Evolutionary conservation across 1,140 invertebrate genomes (phyloP), one percentile per base, ranked within the genome.

Genomic region (Penaeus vannamei): DNA sequence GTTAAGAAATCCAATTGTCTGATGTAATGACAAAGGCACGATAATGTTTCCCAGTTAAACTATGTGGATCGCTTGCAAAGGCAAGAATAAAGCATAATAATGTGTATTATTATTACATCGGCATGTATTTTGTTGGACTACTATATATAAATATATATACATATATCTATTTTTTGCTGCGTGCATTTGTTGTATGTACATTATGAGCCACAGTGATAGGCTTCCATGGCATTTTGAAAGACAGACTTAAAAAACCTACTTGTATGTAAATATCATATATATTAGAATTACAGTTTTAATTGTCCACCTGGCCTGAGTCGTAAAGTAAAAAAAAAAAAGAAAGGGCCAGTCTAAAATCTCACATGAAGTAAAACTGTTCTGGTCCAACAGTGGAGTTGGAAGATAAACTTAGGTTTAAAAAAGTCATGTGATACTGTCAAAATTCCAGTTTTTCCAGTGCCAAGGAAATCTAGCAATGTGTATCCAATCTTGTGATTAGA

Each of bases 141-240:
- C 82, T 89, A 89, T 89, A 85, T 89, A 89, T 89, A 89, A 64
- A 89, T 32, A 76, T 76, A 76, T 89, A 88, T 88, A 88, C 87
- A 88, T 88, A 89, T 89, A 84, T 89, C 87, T 89, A 89, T 89
- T 89, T 89, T 89, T 89, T 89, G 87, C 87, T 89, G 87, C 87
- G 87, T 89, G 87, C 87, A 89, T 89, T 89, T 89, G 87, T 89
- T 89, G 87, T 89, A 89, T 85, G 83, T 89, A 89, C 82, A 89
- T 69, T 89, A 84, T 89, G 82, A 89, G 84, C 87, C 60, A 79
- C 82, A 80, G 69, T 85, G 87, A 76, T 89, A 89, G 72, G 87
- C 46, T 89, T 89, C 76, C 87, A 89, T 84, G 87, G 87, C 87
- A 89, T 66, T 76, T 53, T 53, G 53, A 53, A 53, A 32, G 72